phyloP scores from a whole-genome alignment of 2,797 vertebrate genomes.

The Xerus rutilus region DNA sequence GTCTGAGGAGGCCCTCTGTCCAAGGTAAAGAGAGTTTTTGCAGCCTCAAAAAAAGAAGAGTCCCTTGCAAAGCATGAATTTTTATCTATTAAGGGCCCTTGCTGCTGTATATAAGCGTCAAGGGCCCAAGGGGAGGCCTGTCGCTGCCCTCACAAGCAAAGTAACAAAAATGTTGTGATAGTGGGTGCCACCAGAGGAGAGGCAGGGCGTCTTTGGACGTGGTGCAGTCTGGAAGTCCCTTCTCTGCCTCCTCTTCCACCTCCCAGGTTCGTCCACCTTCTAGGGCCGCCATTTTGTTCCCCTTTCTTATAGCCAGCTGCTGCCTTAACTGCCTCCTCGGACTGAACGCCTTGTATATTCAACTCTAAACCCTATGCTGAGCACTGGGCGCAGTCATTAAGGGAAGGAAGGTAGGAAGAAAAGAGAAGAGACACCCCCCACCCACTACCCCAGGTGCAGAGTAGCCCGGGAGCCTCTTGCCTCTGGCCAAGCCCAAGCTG shows the following conservation, averaged over 20 bases:
- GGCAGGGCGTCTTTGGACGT: no score
- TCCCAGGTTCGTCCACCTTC: not conserved
- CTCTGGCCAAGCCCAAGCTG: not conserved
- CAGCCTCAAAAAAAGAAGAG: not conserved
- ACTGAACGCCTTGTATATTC: accelerated
- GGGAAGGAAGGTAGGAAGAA: not conserved
- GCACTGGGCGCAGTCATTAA: not conserved
- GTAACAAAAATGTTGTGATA: accelerated
- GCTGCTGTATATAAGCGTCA: accelerated
- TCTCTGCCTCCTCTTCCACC: not conserved
- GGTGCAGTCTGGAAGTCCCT: not conserved
- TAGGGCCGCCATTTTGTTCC: accelerated
- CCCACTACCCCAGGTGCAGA: not conserved
- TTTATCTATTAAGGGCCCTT: no score
- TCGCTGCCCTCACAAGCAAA: no score
- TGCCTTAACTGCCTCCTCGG: not conserved
- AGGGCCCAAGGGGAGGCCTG: not conserved
- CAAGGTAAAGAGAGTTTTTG: not conserved
- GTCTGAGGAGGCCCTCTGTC: not conserved
- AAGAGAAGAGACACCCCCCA: not conserved
- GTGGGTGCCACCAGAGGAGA: accelerated
- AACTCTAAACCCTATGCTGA: not conserved
- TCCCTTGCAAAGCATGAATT: no score
- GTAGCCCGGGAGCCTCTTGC: not conserved
- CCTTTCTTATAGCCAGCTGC: not conserved